Evolutionary conservation across 2,797 vertebrate genomes (phyloP).

Genomic region (Myotis planiceps): DNA sequence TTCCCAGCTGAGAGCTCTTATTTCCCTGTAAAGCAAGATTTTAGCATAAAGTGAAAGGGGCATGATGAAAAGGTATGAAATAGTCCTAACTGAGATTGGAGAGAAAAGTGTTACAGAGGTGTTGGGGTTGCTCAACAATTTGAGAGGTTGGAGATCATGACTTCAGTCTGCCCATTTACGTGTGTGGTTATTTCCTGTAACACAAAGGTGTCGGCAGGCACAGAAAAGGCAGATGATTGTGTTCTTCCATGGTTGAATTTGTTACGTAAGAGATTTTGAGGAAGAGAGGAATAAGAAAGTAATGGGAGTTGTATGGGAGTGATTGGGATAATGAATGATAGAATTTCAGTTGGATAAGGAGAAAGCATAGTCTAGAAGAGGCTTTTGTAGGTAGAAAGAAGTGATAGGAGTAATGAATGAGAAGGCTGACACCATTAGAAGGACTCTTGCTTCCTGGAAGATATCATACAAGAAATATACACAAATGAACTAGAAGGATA

Average conservation of each 20-base stretch:
- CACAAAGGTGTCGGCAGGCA: background rate
- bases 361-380: background rate
- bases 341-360: slow-evolving; percentile 34
- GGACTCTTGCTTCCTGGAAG: background rate
- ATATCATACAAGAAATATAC: background rate
- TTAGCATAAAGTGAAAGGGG: background rate
- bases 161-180: background rate
- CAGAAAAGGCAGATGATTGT: background rate
- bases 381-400: background rate
- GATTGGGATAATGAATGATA: background rate
- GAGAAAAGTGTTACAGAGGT: background rate
- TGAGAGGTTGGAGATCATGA: background rate
- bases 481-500: background rate
- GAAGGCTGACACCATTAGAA: background rate
- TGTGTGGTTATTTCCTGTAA: background rate
- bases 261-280: background rate
- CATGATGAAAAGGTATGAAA: background rate
- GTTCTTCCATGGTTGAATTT: background rate
- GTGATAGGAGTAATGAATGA: background rate
- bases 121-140: background rate
- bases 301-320: background rate
- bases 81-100: background rate
- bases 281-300: background rate
- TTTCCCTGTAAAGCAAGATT: background rate
- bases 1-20: background rate